Conservation (phyloP, 2,113 vertebrate genomes). For the Geococcyx californianus region DNA sequence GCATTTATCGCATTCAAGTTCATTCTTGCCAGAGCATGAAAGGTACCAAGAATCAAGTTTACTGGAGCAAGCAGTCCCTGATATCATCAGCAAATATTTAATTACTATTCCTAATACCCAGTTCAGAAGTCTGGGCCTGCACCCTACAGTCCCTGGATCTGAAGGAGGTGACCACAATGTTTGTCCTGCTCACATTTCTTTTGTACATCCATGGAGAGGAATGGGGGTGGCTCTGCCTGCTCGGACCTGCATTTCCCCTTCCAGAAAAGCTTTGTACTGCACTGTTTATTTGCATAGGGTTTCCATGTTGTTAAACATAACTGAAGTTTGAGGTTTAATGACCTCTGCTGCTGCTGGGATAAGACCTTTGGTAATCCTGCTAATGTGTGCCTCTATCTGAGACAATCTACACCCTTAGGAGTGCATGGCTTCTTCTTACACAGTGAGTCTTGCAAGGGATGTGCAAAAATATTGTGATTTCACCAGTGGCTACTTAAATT, state of each 20-base stretch:
- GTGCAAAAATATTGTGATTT: background rate
- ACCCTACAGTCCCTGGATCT: background rate
- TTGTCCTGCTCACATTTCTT: background rate
- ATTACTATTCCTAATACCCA: background rate
- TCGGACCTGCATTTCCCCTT: background rate
- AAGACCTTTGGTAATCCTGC: background rate
- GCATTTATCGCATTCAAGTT: background rate
- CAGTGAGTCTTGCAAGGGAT: background rate
- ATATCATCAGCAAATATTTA: background rate
- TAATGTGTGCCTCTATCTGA: background rate
- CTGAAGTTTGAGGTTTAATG: background rate
- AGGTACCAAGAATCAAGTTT: background rate
- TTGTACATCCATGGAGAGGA: background rate
- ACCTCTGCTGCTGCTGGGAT: background rate
- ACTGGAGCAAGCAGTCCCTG: background rate
- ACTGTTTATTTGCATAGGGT: background rate
- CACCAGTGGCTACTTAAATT: background rate
- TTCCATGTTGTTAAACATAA: background rate
- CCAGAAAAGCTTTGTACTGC: background rate
- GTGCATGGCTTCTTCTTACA: rapidly evolving
- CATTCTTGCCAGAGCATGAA: background rate
- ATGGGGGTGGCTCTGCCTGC: background rate
- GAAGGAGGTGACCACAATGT: background rate
- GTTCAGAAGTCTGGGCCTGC: background rate
- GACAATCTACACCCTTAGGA: background rate